Evolutionary conservation across 2,797 vertebrate genomes (phyloP).

Genomic region (Cephalopachus bancanus): DNA sequence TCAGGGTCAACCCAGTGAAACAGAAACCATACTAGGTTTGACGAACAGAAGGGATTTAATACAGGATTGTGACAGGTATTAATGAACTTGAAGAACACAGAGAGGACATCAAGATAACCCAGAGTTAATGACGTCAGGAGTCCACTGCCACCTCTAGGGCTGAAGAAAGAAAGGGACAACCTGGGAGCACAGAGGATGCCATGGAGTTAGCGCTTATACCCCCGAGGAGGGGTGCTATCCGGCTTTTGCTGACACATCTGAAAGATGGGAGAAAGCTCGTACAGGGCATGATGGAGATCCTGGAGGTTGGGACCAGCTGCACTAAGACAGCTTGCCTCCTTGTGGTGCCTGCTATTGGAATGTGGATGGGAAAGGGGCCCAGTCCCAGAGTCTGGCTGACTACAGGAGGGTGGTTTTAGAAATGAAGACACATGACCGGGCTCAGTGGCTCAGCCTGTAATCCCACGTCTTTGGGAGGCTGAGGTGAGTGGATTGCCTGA

Average conservation of each 20-base stretch:
- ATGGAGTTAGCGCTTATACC: background rate
- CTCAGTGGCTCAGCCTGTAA: no score
- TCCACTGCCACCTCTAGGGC: background rate
- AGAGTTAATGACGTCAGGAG: background rate
- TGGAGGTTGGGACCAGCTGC: background rate
- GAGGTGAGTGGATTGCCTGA: no score
- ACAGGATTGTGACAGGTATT: background rate
- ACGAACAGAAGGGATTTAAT: background rate
- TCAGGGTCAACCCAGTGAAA: background rate
- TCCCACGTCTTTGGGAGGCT: no score
- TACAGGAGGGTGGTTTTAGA: background rate
- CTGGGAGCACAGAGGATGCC: background rate
- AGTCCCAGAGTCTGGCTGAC: accelerated
- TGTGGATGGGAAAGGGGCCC: no score
- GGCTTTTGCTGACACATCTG: background rate
- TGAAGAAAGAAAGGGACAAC: background rate
- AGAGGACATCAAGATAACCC: background rate
- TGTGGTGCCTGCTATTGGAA: background rate
- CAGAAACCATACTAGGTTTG: background rate
- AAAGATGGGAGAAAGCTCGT: background rate
- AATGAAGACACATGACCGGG: background rate
- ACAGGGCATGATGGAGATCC: accelerated
- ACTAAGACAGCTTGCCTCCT: accelerated
- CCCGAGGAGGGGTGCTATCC: background rate
- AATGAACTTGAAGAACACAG: background rate